A percentile compares a stretch with the other conserved stretches of the same genome.
Conservation (phyloP, 2,888 invertebrate genomes). For the Drosophila atripex region DNA sequence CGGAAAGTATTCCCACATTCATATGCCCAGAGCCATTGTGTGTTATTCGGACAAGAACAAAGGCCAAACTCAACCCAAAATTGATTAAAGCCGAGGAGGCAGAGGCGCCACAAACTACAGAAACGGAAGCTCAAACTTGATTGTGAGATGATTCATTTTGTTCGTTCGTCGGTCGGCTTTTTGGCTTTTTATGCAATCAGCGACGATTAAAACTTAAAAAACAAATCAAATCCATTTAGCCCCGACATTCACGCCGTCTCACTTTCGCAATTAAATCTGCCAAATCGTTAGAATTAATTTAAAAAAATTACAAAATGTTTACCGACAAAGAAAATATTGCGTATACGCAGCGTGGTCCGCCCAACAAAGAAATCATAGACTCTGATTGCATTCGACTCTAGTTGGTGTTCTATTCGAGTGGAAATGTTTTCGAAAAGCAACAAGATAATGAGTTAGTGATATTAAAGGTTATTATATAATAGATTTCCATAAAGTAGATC, state of each 20-base stretch:
- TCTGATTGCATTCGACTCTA: background rate
- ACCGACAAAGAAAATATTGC: constrained; percentile 37
- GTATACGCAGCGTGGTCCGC: constrained; percentile 34
- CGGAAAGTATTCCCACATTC: constrained; percentile 12
- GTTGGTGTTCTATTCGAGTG: too few relatives aligned
- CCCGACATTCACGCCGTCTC: background rate
- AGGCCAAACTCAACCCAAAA: constrained; percentile 34
- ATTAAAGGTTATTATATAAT: too few relatives aligned
- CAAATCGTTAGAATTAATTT: background rate
- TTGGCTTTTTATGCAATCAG: constrained; percentile 62
- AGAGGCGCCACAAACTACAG: background rate
- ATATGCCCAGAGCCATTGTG: constrained; percentile 7
- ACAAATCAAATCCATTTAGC: constrained; percentile 42
- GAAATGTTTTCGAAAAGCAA: background rate
- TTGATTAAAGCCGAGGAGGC: constrained; percentile 33
- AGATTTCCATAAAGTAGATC: too few relatives aligned
- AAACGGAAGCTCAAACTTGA: constrained; percentile 22
- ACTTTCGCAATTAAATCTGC: too few relatives aligned
- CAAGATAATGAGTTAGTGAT: background rate
- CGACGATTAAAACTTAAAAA: constrained; percentile 57
- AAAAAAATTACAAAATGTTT: background rate
- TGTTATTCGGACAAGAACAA: constrained; percentile 7
- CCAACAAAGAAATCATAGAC: constrained; percentile 24
- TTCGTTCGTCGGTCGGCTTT: constrained; percentile 43
- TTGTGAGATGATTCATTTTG: constrained; percentile 27